Conservation (phyloP, 2,888 invertebrate species). For the Branchipolynoe longqiensis region DNA sequence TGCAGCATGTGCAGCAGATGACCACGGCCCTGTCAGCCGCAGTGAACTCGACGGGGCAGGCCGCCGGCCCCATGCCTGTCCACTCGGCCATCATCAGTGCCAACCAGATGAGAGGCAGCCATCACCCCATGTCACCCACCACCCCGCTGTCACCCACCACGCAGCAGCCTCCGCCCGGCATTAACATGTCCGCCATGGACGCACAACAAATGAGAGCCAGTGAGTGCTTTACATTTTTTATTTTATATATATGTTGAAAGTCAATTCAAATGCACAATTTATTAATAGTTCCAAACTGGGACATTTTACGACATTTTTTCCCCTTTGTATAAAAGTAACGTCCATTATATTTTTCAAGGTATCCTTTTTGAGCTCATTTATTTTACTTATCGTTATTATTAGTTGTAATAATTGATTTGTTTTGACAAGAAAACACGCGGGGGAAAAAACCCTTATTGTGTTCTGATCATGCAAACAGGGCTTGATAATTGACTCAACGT, state of each 20-base stretch:
- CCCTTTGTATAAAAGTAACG: too few species aligned
- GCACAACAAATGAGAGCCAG: constrained; percentile 44
- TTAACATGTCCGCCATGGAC: constrained; percentile 52
- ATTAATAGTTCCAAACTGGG: too few species aligned
- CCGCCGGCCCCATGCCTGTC: background rate
- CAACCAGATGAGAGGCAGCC: background rate
- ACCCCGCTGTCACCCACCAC: constrained; percentile 65
- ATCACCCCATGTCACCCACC: constrained; percentile 68
- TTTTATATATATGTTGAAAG: background rate
- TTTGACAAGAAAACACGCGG: too few species aligned
- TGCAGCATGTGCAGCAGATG: background rate
- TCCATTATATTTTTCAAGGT: too few species aligned
- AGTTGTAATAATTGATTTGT: too few species aligned
- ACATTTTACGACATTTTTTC: too few species aligned
- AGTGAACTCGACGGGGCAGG: background rate
- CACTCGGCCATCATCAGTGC: constrained; percentile 54
- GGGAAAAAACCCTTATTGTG: too few species aligned
- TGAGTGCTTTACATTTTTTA: constrained; percentile 5
- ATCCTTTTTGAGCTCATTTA: too few species aligned
- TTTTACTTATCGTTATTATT: too few species aligned
- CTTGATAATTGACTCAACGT: too few species aligned
- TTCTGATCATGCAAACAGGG: too few species aligned
- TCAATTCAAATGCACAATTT: too few species aligned
- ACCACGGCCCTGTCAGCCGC: background rate
- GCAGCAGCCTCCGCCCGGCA: constrained; percentile 61